Evolutionary conservation across 2,113 vertebrate genomes (phyloP).

Genomic region (Accipiter virgatus): DNA sequence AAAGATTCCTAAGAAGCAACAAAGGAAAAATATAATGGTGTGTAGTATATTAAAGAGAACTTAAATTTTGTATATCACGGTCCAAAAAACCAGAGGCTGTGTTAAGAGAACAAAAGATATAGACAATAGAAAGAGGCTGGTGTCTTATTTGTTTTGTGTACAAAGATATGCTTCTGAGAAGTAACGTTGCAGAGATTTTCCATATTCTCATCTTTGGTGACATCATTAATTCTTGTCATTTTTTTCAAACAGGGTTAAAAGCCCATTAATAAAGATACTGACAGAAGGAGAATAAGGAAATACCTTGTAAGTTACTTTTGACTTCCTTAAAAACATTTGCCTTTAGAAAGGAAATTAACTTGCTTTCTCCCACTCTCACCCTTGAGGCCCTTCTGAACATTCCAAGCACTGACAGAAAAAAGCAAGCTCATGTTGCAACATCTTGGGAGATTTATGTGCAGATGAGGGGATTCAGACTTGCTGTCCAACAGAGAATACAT

Average conservation of each 20-base stretch:
- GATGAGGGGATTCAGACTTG: neutral
- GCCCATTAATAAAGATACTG: neutral
- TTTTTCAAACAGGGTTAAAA: neutral
- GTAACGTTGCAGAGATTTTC: neutral
- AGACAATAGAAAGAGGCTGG: neutral
- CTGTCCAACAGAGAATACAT: conserved; percentile 39
- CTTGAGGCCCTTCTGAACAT: conserved; percentile 41
- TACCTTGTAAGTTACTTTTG: conserved; percentile 13
- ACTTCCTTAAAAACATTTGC: conserved; percentile 39
- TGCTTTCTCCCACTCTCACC: conserved; percentile 44
- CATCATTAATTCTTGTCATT: neutral
- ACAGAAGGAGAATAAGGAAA: conserved; percentile 18
- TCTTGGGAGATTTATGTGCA: conserved; percentile 27
- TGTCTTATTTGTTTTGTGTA: neutral
- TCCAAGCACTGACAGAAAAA: conserved; percentile 19
- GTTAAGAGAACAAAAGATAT: neutral
- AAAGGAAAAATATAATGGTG: neutral
- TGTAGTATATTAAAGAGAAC: neutral
- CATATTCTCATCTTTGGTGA: neutral
- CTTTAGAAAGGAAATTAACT: conserved; percentile 52
- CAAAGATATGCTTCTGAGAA: neutral
- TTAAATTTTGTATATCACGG: neutral
- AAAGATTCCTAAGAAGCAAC: neutral
- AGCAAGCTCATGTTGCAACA: conserved; percentile 42
- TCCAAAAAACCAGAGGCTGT: neutral